Conservation (phyloP, 2,113 vertebrate species). For the Chaetops frenatus region DNA sequence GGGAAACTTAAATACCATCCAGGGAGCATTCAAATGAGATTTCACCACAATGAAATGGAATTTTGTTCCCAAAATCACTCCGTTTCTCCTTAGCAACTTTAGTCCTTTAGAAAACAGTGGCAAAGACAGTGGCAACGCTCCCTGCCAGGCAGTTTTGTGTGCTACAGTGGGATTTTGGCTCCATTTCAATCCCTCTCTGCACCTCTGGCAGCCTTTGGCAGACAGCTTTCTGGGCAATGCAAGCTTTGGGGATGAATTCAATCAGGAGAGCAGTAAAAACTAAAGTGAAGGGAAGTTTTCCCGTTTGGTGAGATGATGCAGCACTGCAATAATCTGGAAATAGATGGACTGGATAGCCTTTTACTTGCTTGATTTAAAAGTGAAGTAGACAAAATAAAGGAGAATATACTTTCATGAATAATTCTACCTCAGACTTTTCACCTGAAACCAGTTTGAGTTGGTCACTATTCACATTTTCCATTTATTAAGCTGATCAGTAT, state of each 20-base stretch:
- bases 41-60: background rate
- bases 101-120: background rate
- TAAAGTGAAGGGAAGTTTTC: background rate
- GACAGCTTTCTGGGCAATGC: background rate
- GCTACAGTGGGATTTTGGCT: background rate
- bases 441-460: constrained; percentile 18
- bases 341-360: background rate
- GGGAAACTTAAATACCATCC: background rate
- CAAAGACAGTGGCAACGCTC: accelerated
- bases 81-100: background rate
- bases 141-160: background rate
- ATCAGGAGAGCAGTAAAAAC: background rate
- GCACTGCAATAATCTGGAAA: background rate
- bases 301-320: background rate
- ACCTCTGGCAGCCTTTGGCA: background rate
- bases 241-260: background rate
- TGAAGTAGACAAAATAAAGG: constrained; percentile 29
- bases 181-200: background rate
- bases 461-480: constrained; percentile 16
- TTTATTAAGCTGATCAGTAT: constrained; percentile 8
- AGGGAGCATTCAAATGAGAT: background rate
- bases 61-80: background rate
- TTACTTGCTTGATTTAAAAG: background rate
- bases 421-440: constrained; percentile 1
- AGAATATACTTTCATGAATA: background rate